Evolutionary conservation across 2,888 invertebrate genomes (phyloP).

Genomic region (Papilio demoleus): DNA sequence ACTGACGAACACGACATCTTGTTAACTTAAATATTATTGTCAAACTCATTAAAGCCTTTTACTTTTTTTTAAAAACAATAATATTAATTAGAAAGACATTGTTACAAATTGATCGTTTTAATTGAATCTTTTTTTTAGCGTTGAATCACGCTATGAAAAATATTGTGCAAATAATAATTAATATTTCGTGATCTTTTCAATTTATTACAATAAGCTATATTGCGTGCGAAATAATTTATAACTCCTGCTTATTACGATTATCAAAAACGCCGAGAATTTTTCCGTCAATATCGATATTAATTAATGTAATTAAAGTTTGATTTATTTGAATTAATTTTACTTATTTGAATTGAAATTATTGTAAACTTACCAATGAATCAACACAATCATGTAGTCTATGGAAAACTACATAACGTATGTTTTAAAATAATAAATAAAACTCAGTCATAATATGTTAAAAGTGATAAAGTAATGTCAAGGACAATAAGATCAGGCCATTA

Average conservation of each 20-base stretch:
- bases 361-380: too few relatives aligned
- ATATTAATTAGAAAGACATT: too few relatives aligned
- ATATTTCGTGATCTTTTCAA: neutral
- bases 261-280: neutral
- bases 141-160: slow-evolving; percentile 7
- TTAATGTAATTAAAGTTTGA: too few relatives aligned
- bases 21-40: neutral
- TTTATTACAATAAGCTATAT: neutral
- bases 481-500: slow-evolving; percentile 16
- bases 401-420: too few relatives aligned
- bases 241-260: neutral
- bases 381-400: too few relatives aligned
- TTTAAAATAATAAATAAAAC: neutral
- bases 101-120: too few relatives aligned
- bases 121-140: neutral
- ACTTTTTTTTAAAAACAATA: neutral
- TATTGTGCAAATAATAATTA: neutral
- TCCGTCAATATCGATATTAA: neutral
- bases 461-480: slow-evolving; percentile 19
- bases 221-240: neutral
- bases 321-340: too few relatives aligned
- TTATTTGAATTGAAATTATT: too few relatives aligned
- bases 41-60: too few relatives aligned
- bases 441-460: neutral
- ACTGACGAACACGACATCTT: too few relatives aligned